Evolutionary conservation across 30 jellyfish, hydroid and myxozoan genomes (phyloP).

Genomic region (Cassiopea andromeda): DNA sequence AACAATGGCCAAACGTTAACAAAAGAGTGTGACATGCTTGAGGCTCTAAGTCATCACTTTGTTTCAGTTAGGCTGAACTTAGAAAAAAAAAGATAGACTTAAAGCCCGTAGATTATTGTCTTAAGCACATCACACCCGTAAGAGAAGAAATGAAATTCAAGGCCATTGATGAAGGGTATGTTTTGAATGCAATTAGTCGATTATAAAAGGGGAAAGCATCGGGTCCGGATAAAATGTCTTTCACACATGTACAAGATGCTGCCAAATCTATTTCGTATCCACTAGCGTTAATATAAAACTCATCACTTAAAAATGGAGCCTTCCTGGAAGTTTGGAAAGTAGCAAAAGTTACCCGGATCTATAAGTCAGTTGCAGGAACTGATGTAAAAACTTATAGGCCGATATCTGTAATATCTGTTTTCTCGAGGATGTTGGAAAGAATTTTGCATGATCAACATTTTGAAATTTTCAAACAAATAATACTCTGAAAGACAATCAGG

Average conservation of each 20-base stretch:
- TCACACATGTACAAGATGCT: background rate
- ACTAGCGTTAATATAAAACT: conserved; percentile 14
- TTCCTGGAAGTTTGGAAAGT: background rate
- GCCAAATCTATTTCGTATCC: conserved; percentile 23
- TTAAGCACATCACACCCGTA: background rate
- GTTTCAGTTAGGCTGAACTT: conserved; percentile 17
- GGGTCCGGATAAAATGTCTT: conserved; percentile 13
- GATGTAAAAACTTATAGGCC: conserved; percentile 30
- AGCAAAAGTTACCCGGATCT: conserved; percentile 22
- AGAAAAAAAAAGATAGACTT: background rate
- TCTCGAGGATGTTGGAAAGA: conserved; percentile 30
- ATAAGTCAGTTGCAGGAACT: background rate
- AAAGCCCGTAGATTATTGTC: conserved; percentile 20
- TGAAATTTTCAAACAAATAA: background rate
- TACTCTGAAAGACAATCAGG: conserved; percentile 9
- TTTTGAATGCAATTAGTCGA: background rate
- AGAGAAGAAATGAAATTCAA: background rate
- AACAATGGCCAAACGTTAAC: background rate
- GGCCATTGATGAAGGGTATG: background rate
- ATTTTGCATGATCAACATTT: conserved; percentile 9
- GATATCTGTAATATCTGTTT: conserved; percentile 24
- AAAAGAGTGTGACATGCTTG: background rate
- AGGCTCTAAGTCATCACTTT: conserved; percentile 4
- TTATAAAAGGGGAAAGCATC: conserved; percentile 12
- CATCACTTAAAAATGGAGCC: conserved; percentile 14